Base-by-base conservation (phyloP, 1,140 invertebrate genomes). In the Eumeta japonica region DNA sequence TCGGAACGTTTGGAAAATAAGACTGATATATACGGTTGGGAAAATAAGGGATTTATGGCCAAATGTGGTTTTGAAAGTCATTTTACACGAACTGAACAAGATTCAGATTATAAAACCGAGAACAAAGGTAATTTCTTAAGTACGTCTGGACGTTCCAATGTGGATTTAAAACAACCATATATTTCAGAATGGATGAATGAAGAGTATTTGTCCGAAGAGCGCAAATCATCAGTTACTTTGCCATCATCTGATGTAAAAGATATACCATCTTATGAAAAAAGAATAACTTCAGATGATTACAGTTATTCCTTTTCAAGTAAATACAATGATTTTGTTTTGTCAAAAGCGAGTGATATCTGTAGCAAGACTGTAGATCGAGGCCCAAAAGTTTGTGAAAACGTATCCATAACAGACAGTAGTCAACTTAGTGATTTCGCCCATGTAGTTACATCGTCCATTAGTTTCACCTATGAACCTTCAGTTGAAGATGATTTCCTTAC, bases 11-110 rank as follows among this genome's bases (percentile, higher is more conserved):
- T 70, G 35, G 67, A 55, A 43, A 76, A 76, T 54, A 70, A 71
- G 64, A 74, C 70, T 34, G 73, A 76, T 58, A 55, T 59, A 40
- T 76, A 75, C 52, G 72, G 73, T 19, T 75, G 73, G 72, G 73
- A 76, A 64, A 75, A 76, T 45, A 76, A 75, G 55, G 70, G 64
- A 10, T 75, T 75, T 50, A 42, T 62, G 37, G 72, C 56, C 14
- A 75, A 73, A 53, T 62, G 52, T 50, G 55, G 60, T 38, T 55
- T 41, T 43, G 54, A 56, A 54, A 58, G 31, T 30, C 5, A 39
- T 45, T 35, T 41, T 52, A 40, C 50, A 45, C 11, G 55, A 53
- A 46, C 48, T 12, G 53, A 55, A 20, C 45, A 40, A 33, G 53
- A 59, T 31, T 52, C 39, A 16, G 45, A 51, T 33, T 50, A 50